A percentile compares a stretch with the other conserved stretches of the same genome.
These are phyloP conservation scores for Chaenogobius annularis DNA, from an alignment of 2,113 vertebrate species.

Conservation along the genomic window DNA sequence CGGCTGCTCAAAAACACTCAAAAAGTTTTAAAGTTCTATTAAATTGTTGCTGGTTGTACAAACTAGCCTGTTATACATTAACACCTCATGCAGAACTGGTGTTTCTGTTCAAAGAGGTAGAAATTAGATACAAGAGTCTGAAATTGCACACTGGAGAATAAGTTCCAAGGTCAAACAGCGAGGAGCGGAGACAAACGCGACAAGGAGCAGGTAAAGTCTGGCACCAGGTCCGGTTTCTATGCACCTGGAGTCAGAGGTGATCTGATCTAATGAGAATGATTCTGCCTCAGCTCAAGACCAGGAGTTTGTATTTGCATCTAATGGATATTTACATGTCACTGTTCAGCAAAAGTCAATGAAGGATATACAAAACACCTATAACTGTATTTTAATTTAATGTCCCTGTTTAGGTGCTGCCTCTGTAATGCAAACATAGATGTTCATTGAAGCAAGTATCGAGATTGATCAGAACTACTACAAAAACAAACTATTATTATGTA, in stretches of 20 bases:
- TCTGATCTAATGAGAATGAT: background rate
- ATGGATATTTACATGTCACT: background rate
- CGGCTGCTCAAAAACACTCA: background rate
- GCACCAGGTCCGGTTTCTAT: background rate
- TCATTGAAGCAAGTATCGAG: no score
- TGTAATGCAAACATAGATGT: no score
- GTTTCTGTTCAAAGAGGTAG: background rate
- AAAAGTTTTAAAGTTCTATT: background rate
- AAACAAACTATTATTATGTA: no score
- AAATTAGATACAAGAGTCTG: background rate
- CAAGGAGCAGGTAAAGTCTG: background rate
- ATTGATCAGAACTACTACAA: no score
- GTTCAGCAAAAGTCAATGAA: background rate
- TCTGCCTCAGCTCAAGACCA: background rate
- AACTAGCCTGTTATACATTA: background rate
- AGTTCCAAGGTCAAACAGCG: constrained; percentile 15
- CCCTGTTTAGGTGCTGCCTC: no score
- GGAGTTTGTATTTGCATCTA: background rate
- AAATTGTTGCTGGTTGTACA: background rate
- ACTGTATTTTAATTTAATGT: no score
- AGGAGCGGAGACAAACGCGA: background rate
- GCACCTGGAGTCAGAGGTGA: background rate
- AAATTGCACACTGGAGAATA: constrained; percentile 13
- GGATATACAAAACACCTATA: no score
- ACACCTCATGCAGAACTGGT: constrained; percentile 14